A percentile compares a stretch with the other conserved stretches of the same genome.
Evolutionary conservation across 2,113 vertebrate species (phyloP).

Genomic region (Noturus placidus): DNA sequence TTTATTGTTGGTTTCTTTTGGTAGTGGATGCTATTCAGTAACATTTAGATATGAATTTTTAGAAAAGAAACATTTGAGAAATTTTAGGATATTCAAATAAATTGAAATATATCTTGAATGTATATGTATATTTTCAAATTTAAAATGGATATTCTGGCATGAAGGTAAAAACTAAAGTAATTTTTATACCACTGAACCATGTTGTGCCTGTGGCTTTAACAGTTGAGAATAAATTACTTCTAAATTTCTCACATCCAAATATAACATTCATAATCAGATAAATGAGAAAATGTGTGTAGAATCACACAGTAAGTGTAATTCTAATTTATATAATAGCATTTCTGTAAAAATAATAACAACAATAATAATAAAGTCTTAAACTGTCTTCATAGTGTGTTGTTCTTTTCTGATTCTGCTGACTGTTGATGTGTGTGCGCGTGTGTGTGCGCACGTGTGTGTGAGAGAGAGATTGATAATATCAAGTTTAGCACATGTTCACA

Average conservation of each 20-base stretch:
- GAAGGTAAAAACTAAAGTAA: not conserved
- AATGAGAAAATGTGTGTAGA: not conserved
- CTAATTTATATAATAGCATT: not conserved
- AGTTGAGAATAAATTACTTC: not conserved
- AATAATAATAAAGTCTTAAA: slow-evolving; percentile 16
- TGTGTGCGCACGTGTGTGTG: not conserved
- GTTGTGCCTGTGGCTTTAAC: not conserved
- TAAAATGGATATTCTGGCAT: not conserved
- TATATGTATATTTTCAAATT: slow-evolving; percentile 20
- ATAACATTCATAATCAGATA: not conserved
- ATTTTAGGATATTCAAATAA: not conserved
- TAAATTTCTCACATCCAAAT: not conserved
- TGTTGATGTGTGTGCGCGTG: not conserved
- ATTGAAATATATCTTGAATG: not conserved
- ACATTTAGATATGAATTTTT: not conserved
- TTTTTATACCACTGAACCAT: slow-evolving; percentile 1
- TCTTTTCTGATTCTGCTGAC: not conserved
- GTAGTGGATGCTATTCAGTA: not conserved
- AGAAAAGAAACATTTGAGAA: not conserved
- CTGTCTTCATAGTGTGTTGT: not conserved
- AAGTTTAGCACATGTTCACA: slow-evolving; percentile 5
- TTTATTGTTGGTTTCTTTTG: slow-evolving; percentile 4
- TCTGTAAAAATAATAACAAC: not conserved
- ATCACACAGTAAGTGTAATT: not conserved
- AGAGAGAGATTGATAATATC: too few relatives aligned